These are phyloP conservation scores for Prunella himalayana DNA, from an alignment of 2,113 vertebrate genomes.

Conservation along the genomic window DNA sequence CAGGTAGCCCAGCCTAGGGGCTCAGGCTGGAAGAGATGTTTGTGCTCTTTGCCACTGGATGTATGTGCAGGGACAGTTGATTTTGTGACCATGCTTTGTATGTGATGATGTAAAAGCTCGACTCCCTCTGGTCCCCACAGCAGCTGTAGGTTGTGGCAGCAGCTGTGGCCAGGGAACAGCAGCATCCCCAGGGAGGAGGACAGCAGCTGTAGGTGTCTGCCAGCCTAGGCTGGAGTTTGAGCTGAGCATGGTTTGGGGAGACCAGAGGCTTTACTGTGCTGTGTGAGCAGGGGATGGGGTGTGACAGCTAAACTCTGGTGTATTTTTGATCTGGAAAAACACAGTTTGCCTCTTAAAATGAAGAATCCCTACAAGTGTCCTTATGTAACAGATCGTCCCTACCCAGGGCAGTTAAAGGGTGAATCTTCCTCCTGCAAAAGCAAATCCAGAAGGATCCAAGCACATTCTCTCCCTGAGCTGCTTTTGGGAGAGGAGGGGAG, in stretches of 20 bases:
- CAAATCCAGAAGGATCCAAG: background rate
- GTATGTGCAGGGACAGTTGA: background rate
- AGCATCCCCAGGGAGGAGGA: background rate
- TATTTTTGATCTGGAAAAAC: slow-evolving; percentile 21
- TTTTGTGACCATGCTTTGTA: background rate
- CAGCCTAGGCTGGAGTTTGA: background rate
- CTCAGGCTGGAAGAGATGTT: background rate
- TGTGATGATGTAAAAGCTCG: background rate
- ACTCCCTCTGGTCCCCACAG: background rate
- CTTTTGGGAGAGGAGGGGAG: background rate
- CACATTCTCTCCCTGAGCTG: background rate
- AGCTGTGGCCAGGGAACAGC: background rate
- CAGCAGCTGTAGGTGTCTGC: background rate
- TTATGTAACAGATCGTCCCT: background rate
- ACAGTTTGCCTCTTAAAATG: background rate
- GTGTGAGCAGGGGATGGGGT: background rate
- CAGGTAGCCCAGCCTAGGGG: background rate
- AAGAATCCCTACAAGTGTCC: background rate
- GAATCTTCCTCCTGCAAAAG: background rate
- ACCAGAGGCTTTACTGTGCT: background rate
- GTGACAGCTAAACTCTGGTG: background rate
- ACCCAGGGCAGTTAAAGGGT: background rate
- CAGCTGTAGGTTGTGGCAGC: fast-evolving
- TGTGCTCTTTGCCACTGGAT: background rate
- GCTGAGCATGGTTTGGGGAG: background rate